Evolutionary conservation across 2,888 invertebrate genomes (phyloP), one percentile per base, ranked within the genome.

Genomic region (Syritta pipiens): DNA sequence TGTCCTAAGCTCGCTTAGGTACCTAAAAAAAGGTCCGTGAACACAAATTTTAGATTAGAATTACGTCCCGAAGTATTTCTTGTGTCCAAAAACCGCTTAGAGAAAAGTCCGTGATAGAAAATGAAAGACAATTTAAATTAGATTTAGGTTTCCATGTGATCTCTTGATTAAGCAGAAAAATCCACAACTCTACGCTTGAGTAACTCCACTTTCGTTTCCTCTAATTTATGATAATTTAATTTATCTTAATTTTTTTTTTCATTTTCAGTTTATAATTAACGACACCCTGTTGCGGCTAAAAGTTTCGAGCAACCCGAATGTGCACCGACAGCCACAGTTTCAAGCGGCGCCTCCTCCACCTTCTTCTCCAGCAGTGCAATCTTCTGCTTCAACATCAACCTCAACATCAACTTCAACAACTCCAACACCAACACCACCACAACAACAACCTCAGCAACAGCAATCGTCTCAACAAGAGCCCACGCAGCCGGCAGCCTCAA

Each of bases 281-380:
- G 88, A 88, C 82, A 86, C 88, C 60, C 83, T 88, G 81, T 87
- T 87, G 82, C 88, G 88, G 83, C 83, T 88, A 65, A 88, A 88
- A 83, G 88, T 88, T 60, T 87, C 87, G 24, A 83, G 79, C 44
- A 67, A 75, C 19, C 55, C 81, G 53, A 82, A 81, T 74, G 60
- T 63, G 32, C 72, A 63, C 44, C 81, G 83, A 1, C 83, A 75
- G 32, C 14, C 62, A 44, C 79, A 67, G 57, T 74, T 62, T 74
- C 79, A 49, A 67, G 12, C 79, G 30, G 44, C 62, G 26, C 67
- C 59, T 48, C 60, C 72, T 37, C 67, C 65, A 57, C 46, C 76
- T 32, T 48, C 71, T 65, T 37, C 59, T 60, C 53, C 65, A 51
- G 42, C 71, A 48, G 67, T 51, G 55, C 81, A 67, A 35, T 63